Conservation (phyloP, 1,140 invertebrate species). For the Metaphire vulgaris region DNA sequence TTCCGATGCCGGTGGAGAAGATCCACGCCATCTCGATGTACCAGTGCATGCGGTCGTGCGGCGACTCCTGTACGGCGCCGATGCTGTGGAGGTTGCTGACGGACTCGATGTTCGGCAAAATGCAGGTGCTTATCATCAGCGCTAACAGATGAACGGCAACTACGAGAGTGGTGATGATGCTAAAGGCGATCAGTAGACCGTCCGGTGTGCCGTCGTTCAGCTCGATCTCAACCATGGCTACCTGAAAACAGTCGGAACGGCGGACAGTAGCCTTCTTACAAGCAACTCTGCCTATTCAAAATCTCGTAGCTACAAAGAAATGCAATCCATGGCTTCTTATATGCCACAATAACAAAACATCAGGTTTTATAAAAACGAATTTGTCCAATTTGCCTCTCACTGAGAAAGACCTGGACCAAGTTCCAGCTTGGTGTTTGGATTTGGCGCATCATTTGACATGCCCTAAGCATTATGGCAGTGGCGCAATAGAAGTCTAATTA, state of each 20-base stretch:
- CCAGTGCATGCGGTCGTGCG: conserved; percentile 51
- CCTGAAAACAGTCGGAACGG: conserved; percentile 60
- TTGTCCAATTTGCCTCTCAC: no score
- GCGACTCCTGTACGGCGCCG: conserved; percentile 52
- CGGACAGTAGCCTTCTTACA: no score
- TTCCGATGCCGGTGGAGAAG: conserved; percentile 86
- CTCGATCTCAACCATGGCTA: conserved; percentile 91
- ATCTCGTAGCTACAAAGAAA: no score
- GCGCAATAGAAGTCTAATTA: no score
- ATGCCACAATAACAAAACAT: no score
- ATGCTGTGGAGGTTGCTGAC: conserved; percentile 52
- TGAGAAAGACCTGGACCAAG: no score
- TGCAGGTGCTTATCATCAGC: conserved; percentile 98
- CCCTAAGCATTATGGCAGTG: no score
- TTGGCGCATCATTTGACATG: no score
- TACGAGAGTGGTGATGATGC: conserved; percentile 86
- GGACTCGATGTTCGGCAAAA: conserved; percentile 65
- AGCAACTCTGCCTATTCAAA: no score
- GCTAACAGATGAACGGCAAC: conserved; percentile 97
- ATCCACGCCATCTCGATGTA: conserved; percentile 97
- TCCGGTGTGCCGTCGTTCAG: conserved; percentile 66
- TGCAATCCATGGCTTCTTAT: no score
- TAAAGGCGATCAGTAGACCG: conserved; percentile 81
- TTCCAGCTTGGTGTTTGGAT: no score
- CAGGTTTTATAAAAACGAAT: no score